phyloP scores from a whole-genome alignment of 1,140 invertebrate genomes.

The Cepaea nemoralis region DNA sequence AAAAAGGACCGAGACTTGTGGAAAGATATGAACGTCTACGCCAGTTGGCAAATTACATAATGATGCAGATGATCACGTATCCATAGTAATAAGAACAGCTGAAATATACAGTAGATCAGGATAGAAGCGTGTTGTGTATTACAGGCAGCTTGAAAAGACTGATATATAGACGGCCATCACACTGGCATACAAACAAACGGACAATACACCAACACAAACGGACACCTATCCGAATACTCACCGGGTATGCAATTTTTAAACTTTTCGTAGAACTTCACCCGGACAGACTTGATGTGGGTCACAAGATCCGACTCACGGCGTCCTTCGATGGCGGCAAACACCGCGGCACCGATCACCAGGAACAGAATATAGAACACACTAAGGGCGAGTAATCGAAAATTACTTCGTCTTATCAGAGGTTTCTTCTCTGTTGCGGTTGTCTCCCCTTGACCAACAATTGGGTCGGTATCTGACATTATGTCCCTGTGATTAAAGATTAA shows the following conservation, averaged over 20 bases:
- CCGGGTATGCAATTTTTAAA: constrained; percentile 68
- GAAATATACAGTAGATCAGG: too few species aligned
- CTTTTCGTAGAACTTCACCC: constrained; percentile 76
- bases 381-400: constrained; percentile 72
- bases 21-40: too few species aligned
- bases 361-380: constrained; percentile 73
- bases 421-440: not conserved
- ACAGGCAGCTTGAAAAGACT: too few species aligned
- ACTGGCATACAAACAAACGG: too few species aligned
- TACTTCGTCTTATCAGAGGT: constrained; percentile 20
- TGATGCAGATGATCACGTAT: too few species aligned
- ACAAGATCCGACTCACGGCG: constrained; percentile 77
- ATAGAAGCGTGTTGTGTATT: too few species aligned
- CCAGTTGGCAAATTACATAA: too few species aligned
- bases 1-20: too few species aligned
- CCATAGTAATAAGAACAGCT: too few species aligned
- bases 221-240: constrained; percentile 46
- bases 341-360: constrained; percentile 78
- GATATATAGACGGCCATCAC: too few species aligned
- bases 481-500: too few species aligned
- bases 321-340: constrained; percentile 82
- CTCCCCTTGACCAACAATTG: constrained; percentile 18
- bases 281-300: constrained; percentile 74
- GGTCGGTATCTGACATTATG: constrained; percentile 16
- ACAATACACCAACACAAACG: too few species aligned